Conservation (phyloP, 2,113 vertebrate species). For the Gobiocypris rarus region DNA sequence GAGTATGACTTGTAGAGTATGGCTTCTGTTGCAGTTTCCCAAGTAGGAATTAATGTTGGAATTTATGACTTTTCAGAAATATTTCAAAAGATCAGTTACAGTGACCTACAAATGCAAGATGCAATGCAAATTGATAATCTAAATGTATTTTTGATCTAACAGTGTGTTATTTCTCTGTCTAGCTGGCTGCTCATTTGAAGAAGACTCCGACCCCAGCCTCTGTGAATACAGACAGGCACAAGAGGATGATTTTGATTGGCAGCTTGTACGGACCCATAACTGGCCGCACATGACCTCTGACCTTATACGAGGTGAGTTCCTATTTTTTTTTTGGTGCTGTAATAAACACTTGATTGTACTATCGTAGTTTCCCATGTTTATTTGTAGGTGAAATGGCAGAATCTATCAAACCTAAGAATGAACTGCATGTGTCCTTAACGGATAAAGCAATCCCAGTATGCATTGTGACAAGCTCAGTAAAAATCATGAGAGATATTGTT, state of each 20-base stretch:
- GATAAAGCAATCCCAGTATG: neutral
- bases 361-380: constrained; percentile 35
- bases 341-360: neutral
- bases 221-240: constrained; percentile 91
- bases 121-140: neutral
- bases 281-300: constrained; percentile 80
- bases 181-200: constrained; percentile 94
- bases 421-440: neutral
- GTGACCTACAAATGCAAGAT: neutral
- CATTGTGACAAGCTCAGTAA: neutral
- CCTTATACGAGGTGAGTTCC: constrained; percentile 87
- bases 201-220: constrained; percentile 80
- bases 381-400: neutral
- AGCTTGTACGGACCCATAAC: constrained; percentile 83
- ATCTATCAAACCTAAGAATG: neutral
- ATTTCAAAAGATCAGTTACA: neutral
- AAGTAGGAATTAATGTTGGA: neutral
- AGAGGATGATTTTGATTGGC: constrained; percentile 94
- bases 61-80: neutral
- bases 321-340: neutral
- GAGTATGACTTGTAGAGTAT: neutral
- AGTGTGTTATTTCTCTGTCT: constrained; percentile 26
- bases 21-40: neutral
- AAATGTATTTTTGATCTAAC: neutral
- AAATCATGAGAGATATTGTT: neutral